Base-by-base conservation (phyloP, 2,888 invertebrate species). In the Eurytoma californica region DNA sequence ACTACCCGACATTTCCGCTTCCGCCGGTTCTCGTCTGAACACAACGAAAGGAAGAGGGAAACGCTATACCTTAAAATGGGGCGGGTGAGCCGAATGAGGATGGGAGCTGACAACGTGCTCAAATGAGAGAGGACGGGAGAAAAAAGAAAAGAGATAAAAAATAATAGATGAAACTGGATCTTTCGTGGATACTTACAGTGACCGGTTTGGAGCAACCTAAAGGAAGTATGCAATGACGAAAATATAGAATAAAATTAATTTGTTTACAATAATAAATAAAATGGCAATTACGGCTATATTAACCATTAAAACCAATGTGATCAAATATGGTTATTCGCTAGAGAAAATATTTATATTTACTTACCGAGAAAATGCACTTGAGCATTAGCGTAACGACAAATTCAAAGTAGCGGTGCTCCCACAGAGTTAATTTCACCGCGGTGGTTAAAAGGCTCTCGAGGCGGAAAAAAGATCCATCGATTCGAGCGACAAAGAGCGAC, bases 1-100 rank as follows among this genome's bases (percentile, higher is more conserved):
- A 65, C 58, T 66, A 61, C 53, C 66, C 57, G 63, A 13, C 18
- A 58, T 82, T 85, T 84, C 85, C 85, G 84, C 80, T 85, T 85
- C 85, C 85, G 84, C 79, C 68, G 70, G 28, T 53, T 55, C 69
- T 61, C 80, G 67, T 69, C 80, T 69, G 49, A 63, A 53, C 39
- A 47, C 53, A 49, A 69, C 51, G 75, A 66, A 49, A 73, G 73
- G 76, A 70, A 76, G 82, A 76, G 28, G 55, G 80, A 77, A 77
- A 80, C 28, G 72, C 72, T 76, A 76, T 72, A 77, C 55, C 61
- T 77, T 49, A 69, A 63, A 69, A 63, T n/a, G 28, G 20, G 39
- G 20, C 4, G 57, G 66, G 65, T 24, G 68, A 65, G 47, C 47
- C n/a, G 49, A 39, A 60, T 49, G 61, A 55, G 53, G 67, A 67